Evolutionary conservation across 2,113 vertebrate species (phyloP).

Genomic region (Clarias batrachus): DNA sequence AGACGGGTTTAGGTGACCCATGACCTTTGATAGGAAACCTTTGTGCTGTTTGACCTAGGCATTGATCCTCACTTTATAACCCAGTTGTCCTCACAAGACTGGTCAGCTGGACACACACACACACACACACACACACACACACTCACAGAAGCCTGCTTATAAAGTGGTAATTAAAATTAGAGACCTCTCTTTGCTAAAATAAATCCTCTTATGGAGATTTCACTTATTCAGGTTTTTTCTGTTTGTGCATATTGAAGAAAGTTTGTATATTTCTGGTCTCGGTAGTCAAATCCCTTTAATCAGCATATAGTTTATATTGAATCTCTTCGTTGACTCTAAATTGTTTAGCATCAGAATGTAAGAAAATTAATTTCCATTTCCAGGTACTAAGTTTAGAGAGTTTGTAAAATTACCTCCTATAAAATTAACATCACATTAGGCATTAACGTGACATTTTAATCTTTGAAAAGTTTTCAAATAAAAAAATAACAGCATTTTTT

Average conservation of each 20-base stretch:
- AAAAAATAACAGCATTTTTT: background rate
- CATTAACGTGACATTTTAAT: background rate
- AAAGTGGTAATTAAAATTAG: background rate
- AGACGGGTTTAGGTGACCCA: conserved; percentile 69
- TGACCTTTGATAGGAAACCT: conserved; percentile 78
- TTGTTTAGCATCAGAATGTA: background rate
- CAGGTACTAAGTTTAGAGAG: background rate
- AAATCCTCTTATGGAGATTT: background rate
- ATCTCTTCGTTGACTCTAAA: background rate
- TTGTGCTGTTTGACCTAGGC: conserved; percentile 79
- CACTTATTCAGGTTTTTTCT: background rate
- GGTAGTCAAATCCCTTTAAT: background rate
- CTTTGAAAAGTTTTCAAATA: background rate
- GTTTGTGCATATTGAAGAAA: background rate
- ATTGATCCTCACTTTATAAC: conserved; percentile 78
- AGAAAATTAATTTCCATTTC: background rate
- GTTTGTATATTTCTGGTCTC: background rate
- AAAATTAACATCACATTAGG: background rate
- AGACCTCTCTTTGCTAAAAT: background rate
- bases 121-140: conserved; percentile 9
- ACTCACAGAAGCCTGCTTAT: conserved; percentile 6
- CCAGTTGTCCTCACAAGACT: conserved; percentile 67
- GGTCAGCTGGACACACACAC: conserved; percentile 19
- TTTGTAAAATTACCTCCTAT: background rate
- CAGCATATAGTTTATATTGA: background rate